Conservation (phyloP, 35 echinoderm and acorn worm species). For the Apostichopus japonicus region DNA sequence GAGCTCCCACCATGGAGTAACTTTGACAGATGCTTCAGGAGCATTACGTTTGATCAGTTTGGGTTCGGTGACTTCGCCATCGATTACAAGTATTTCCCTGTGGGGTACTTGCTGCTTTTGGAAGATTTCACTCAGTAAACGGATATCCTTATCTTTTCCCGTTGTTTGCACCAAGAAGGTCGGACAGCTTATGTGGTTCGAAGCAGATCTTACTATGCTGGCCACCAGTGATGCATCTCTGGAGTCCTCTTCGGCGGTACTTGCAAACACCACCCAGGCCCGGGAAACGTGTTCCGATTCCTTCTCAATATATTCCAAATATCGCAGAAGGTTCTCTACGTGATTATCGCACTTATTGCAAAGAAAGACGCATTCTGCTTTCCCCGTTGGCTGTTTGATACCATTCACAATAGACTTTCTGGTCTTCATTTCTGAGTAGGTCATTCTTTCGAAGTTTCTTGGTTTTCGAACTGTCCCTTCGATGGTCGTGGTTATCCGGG, state of each 20-base stretch:
- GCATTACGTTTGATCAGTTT: conserved; percentile 45
- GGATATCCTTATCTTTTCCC: conserved; percentile 52
- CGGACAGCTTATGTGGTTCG: conserved; percentile 70
- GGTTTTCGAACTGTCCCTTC: background rate
- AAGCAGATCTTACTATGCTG: conserved; percentile 66
- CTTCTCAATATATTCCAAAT: conserved; percentile 60
- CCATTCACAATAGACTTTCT: conserved; percentile 16
- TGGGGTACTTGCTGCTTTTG: conserved; percentile 47
- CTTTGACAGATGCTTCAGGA: background rate
- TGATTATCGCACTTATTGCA: conserved; percentile 44
- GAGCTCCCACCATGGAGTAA: conserved; percentile 66
- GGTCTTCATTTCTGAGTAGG: background rate
- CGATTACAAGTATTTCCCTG: conserved; percentile 46
- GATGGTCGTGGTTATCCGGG: background rate
- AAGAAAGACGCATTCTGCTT: conserved; percentile 37
- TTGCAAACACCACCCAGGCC: conserved; percentile 71
- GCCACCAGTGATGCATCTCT: conserved; percentile 27
- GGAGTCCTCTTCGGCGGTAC: background rate
- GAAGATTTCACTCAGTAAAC: conserved; percentile 36
- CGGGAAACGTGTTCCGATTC: conserved; percentile 58
- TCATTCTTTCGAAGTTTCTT: background rate
- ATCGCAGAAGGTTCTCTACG: conserved; percentile 57
- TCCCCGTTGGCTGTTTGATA: conserved; percentile 8
- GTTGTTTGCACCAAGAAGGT: conserved; percentile 57
- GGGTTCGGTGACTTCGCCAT: conserved; percentile 38